Base-by-base conservation (phyloP, 1,140 invertebrate genomes). In the Harpegnathos saltator region DNA sequence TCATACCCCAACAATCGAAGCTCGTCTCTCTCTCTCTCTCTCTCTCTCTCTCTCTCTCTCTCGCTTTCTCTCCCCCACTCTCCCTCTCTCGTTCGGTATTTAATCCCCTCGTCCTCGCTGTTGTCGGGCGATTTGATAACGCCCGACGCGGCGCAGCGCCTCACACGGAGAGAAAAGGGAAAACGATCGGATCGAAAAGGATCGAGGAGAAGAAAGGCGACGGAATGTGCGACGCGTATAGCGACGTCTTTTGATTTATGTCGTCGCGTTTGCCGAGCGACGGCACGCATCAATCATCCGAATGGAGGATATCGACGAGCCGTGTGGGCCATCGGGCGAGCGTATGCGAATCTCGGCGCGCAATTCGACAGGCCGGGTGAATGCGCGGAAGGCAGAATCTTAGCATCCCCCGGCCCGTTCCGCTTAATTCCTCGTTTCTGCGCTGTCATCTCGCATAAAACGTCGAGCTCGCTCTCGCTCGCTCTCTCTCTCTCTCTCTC, bases 221-320 rank as follows among this genome's bases (percentile, higher is more conserved):
- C 29, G 5, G 29, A n/a, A n/a, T n/a, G n/a, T n/a, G 66, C 85
- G 84, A 26, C 63, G 38, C 71, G 63, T 38, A 24, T 69, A 86
- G 84, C 71, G 73, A 66, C n/a, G 62, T 54, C 71, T 82, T 91
- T 91, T 92, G 91, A 92, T 91, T 92, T 91, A 91, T 90, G 89
- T 91, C 87, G 88, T 88, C 89, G 89, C 83, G 82, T 85, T 88
- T 85, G 81, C 50, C 84, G 85, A 85, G 86, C 89, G 88, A 92
- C 89, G 88, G 63, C 58, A 75, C 88, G 74, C 90, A 92, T 92
- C 91, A 90, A 92, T 92, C 91, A 92, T 77, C 29, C 12, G 38
- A 72, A 84, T 75, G 50, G 54, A 87, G 58, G 15, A n/a, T 77
- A 61, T 75, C 63, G 86, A 44, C 24, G 73, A 72, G 54, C 24